These are phyloP conservation scores for Acleris sparsana DNA, from an alignment of 2,888 invertebrate species.

Conservation along the genomic window DNA sequence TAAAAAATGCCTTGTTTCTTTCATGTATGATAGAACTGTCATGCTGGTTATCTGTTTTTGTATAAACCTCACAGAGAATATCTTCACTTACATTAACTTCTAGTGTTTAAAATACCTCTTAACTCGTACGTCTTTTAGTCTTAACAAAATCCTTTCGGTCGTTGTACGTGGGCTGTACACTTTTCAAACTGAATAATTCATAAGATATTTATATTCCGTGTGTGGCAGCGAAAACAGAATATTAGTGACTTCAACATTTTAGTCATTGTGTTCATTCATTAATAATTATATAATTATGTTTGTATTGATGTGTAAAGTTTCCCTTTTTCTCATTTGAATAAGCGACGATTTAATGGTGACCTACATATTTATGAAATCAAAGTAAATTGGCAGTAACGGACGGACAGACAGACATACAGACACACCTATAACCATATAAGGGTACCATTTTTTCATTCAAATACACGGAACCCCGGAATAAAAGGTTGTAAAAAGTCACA, in stretches of 20 bases:
- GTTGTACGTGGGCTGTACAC: slow-evolving; percentile 28
- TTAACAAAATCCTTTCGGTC: slow-evolving; percentile 3
- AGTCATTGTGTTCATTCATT: slow-evolving; percentile 23
- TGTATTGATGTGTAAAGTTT: not conserved
- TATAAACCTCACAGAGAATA: not conserved
- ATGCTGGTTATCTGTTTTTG: not conserved
- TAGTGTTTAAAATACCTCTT: not conserved
- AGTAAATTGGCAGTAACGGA: too few relatives aligned
- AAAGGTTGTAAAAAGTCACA: too few relatives aligned
- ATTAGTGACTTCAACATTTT: slow-evolving; percentile 11
- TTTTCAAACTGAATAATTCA: slow-evolving; percentile 35
- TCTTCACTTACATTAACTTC: slow-evolving; percentile 9
- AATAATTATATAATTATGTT: slow-evolving; percentile 7
- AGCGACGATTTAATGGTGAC: not conserved
- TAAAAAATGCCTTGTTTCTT: too few relatives aligned
- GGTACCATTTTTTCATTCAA: too few relatives aligned
- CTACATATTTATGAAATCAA: not conserved
- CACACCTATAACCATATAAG: too few relatives aligned
- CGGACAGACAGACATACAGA: too few relatives aligned
- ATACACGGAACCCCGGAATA: too few relatives aligned
- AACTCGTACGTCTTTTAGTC: slow-evolving; percentile 7
- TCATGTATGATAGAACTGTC: too few relatives aligned
- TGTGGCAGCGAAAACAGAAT: slow-evolving; percentile 24
- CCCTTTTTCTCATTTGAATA: slow-evolving; percentile 20
- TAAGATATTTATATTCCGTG: slow-evolving; percentile 25